Percentiles rank a stretch among this genome's conserved stretches.
These are phyloP conservation scores for Pseudopleuronectes americanus DNA, from an alignment of 2,797 vertebrate genomes.

Conservation along the genomic window DNA sequence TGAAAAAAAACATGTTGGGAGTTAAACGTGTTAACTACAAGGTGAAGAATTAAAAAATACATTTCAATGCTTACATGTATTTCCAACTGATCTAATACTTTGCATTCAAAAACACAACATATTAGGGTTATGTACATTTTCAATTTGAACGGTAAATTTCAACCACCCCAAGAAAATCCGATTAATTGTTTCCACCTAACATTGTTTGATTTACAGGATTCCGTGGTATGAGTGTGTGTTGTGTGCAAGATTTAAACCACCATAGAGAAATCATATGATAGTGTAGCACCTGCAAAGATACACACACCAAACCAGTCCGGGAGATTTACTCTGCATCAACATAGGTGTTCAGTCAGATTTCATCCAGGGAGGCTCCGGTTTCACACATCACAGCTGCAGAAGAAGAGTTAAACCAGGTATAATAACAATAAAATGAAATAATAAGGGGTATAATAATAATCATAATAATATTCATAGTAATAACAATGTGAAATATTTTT, in stretches of 20 bases:
- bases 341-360: neutral
- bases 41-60: too few relatives aligned
- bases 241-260: slow-evolving; percentile 49
- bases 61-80: too few relatives aligned
- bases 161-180: neutral
- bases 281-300: slow-evolving; percentile 62
- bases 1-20: neutral
- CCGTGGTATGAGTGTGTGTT: slow-evolving; percentile 32
- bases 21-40: too few relatives aligned
- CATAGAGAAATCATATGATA: slow-evolving; percentile 25
- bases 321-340: slow-evolving; percentile 23
- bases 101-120: too few relatives aligned
- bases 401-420: too few relatives aligned
- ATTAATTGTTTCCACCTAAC: neutral
- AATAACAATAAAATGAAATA: too few relatives aligned
- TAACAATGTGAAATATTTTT: neutral
- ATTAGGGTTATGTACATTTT: too few relatives aligned
- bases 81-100: too few relatives aligned
- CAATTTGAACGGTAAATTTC: neutral
- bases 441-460: too few relatives aligned
- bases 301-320: slow-evolving; percentile 79
- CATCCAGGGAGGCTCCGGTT: neutral
- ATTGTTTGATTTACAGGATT: slow-evolving; percentile 71
- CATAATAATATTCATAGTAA: too few relatives aligned
- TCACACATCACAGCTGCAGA: too few relatives aligned